Evolutionary conservation across 1,140 invertebrate species (phyloP).

Genomic region (Procambarus virginalis): DNA sequence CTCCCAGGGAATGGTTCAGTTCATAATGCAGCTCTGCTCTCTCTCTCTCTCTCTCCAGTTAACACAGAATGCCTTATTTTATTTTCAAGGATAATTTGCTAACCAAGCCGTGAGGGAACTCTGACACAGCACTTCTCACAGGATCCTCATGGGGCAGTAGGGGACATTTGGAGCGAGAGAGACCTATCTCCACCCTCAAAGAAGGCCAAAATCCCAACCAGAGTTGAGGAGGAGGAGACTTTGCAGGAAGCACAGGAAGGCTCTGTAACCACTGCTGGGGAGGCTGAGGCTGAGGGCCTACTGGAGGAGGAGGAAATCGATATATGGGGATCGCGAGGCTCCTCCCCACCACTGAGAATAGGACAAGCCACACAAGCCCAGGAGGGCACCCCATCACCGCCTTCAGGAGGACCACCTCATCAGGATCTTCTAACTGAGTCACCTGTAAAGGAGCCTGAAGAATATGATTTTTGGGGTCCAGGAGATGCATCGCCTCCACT

Average conservation of each 20-base stretch:
- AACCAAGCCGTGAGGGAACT: neutral
- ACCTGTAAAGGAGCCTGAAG: neutral
- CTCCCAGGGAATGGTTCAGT: neutral
- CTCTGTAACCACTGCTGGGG: neutral
- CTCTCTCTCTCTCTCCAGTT: neutral
- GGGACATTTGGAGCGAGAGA: constrained; percentile 39
- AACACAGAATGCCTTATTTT: neutral
- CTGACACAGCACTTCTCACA: constrained; percentile 9
- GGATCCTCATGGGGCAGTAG: constrained; percentile 10
- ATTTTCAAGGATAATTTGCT: neutral
- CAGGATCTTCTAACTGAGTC: neutral
- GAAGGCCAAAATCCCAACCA: neutral
- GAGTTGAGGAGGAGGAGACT: neutral
- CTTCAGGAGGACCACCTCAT: neutral
- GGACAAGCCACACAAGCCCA: neutral
- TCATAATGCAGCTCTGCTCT: neutral
- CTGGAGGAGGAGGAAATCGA: neutral
- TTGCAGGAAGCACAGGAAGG: neutral
- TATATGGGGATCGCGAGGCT: neutral
- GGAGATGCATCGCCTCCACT: constrained; percentile 17
- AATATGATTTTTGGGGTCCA: constrained; percentile 22
- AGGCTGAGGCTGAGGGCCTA: neutral
- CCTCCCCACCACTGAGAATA: constrained; percentile 5
- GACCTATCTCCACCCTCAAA: constrained; percentile 22
- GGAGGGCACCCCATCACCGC: neutral